Evolutionary conservation across 2,888 invertebrate genomes (phyloP), one percentile per base, ranked within the genome.

Genomic region (Corythucha ciliata): DNA sequence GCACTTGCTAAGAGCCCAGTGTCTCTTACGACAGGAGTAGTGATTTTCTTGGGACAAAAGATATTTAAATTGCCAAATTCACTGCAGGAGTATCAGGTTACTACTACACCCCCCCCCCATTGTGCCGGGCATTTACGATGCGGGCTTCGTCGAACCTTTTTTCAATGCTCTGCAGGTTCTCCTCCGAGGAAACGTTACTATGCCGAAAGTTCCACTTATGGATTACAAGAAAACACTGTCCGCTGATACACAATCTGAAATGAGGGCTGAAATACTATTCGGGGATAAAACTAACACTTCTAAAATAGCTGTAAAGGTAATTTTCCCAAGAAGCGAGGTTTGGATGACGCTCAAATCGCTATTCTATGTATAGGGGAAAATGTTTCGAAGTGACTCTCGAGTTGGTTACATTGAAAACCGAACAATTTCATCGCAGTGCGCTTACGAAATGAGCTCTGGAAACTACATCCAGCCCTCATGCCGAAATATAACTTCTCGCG

Each of bases 401-500:
- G n/a, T n/a, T n/a, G n/a, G n/a, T n/a, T n/a, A n/a, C n/a, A n/a
- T n/a, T n/a, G n/a, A n/a, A n/a, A n/a, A n/a, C n/a, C n/a, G n/a
- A n/a, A n/a, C n/a, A n/a, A n/a, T n/a, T n/a, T n/a, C n/a, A n/a
- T n/a, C 24, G 50, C 66, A 71, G 60, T 78, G 77, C 63, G 60
- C 68, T 36, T 63, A 71, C 51, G 70, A 79, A 61, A 75, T 75
- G 62, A 64, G 70, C 52, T 61, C 71, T 44, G 75, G 75, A 25
- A 74, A 80, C 64, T 67, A 72, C 55, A 74, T 75, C 62, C 71
- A 76, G 52, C 66, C 69, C 3, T 72, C 73, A 51, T 81, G 82
- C 64, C 72, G 74, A 52, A 71, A 76, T 55, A 71, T 76, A 62
- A 74, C 75, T 4, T 63, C 72, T 14, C 65, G 67, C 54, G 75